Evolutionary conservation across 1,140 invertebrate species (phyloP).

Genomic region (Maconellicoccus hirsutus): DNA sequence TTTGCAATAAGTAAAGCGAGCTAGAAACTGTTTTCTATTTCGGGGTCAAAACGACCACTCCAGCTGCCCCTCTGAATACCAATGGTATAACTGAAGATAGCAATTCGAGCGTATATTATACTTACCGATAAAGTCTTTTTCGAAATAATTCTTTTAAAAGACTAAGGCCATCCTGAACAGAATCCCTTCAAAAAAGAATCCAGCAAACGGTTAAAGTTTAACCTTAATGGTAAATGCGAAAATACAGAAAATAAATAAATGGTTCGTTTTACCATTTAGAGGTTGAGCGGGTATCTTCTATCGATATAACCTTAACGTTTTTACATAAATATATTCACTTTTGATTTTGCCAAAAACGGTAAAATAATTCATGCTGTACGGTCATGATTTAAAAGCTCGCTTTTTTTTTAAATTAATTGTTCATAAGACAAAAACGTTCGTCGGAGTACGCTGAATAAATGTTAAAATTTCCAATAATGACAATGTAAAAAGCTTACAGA

Average conservation of each 20-base stretch:
- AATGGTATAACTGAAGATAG: conserved; percentile 11
- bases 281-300: background rate
- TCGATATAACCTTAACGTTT: background rate
- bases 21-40: conserved; percentile 16
- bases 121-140: conserved; percentile 19
- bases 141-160: conserved; percentile 22
- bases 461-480: too few relatives aligned
- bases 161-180: background rate
- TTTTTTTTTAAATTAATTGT: too few relatives aligned
- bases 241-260: background rate
- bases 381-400: too few relatives aligned
- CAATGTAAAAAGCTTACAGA: too few relatives aligned
- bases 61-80: conserved; percentile 3
- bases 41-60: conserved; percentile 21
- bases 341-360: background rate
- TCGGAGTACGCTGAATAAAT: too few relatives aligned
- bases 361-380: background rate
- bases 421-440: too few relatives aligned
- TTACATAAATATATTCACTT: conserved; percentile 1
- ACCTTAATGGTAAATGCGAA: conserved; percentile 8
- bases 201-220: background rate
- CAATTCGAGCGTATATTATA: conserved; percentile 18
- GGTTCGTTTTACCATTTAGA: background rate
- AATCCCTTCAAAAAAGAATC: background rate
- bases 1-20: conserved; percentile 18